Evolutionary conservation across 2,113 vertebrate genomes (phyloP).

Genomic region (Noctilio leporinus): DNA sequence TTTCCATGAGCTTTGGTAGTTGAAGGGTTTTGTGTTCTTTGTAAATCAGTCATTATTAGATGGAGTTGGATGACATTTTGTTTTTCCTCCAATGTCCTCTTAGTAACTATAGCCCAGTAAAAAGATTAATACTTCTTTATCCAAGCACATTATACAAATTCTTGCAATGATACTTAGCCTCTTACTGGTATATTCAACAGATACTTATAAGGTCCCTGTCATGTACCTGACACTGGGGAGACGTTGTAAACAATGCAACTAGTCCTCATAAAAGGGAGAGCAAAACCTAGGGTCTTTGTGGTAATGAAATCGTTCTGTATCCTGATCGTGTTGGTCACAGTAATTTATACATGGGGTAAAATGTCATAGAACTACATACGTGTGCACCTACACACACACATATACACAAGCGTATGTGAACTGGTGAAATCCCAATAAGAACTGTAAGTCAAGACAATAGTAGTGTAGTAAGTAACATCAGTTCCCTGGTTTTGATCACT

Average conservation of each 20-base stretch:
- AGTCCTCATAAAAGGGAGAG: neutral
- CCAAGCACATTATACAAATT: neutral
- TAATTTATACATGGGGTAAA: neutral
- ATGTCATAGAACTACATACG: neutral
- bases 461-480: neutral
- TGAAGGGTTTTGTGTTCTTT: neutral
- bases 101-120: constrained; percentile 7
- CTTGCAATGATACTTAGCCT: neutral
- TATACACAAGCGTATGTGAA: neutral
- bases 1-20: neutral
- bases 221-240: neutral
- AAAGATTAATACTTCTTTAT: constrained; percentile 1
- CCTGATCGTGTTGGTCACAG: neutral
- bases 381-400: neutral
- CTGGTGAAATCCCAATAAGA: neutral
- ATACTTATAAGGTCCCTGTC: neutral
- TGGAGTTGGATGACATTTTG: neutral
- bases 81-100: neutral
- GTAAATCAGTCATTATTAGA: neutral
- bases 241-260: neutral
- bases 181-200: neutral
- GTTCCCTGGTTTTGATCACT: neutral
- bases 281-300: neutral
- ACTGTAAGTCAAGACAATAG: neutral
- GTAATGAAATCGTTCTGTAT: neutral